Evolutionary conservation across 2,113 vertebrate genomes (phyloP), one percentile per base, ranked within the genome.

Genomic region (Eurypyga helias): DNA sequence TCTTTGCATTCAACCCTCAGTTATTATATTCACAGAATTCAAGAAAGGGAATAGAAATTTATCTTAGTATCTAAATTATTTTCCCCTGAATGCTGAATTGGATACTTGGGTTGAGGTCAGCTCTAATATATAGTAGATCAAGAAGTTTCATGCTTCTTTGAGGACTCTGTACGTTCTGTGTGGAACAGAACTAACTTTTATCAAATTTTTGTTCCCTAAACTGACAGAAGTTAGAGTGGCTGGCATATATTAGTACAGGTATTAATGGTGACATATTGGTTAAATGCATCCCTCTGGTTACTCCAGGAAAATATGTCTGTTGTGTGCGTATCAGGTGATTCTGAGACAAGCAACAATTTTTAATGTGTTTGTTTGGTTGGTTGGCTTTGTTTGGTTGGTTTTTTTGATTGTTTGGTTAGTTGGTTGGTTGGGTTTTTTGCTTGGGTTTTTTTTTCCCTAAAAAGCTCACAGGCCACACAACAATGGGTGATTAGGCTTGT

Each of bases 221-320:
- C 13, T 78, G 73, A 60, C 10, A 8, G n/a, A 38, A 46, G 2
- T 72, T 71, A 13, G 66, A 84, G 17, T 67, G 25, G 11, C 20
- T n/a, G 2, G 1, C 1, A 1, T 64, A 2, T 77, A 29, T 71
- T 51, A 36, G 14, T 65, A 33, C 7, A 48, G 20, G 2, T 49
- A 33, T 52, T 66, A 52, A 48, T 49, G 20, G n/a, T 54, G 25
- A 48, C 48, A 67, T 54, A 36, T 16, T 81, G 6, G 14, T 91
- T 67, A 87, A 54, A 49, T 54, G 1, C 11, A 48, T 38, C 6
- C 18, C 11, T 71, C 13, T 36, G 13, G 16, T 58, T 66, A 83
- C n/a, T 60, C 60, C 8, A 5, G 58, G 16, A 72, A 79, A 69
- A 77, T 21, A 7, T 23, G 1, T 43, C 23, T 31, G 7, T 69